Evolutionary conservation across 1,140 invertebrate species (phyloP).

Genomic region (Pachypeltis micranthus): DNA sequence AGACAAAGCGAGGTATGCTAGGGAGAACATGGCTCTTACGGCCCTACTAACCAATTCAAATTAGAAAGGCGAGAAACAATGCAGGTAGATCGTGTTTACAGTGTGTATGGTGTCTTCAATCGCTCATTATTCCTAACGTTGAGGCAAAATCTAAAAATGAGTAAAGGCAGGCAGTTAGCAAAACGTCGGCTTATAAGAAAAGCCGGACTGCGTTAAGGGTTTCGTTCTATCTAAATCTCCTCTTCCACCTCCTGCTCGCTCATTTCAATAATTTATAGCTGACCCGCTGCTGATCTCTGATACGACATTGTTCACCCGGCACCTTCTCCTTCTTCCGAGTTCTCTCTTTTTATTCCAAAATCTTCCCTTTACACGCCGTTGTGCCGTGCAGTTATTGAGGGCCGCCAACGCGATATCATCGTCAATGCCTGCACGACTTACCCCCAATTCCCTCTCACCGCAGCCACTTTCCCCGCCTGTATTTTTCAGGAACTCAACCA

Average conservation of each 20-base stretch:
- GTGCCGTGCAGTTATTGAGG: conserved; percentile 9
- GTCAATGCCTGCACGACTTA: conserved; percentile 4
- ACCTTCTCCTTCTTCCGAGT: neutral
- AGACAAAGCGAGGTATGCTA: too few relatives aligned
- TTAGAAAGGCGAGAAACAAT: too few relatives aligned
- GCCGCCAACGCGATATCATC: neutral
- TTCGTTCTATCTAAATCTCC: neutral
- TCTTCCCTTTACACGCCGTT: neutral
- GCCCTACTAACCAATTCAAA: too few relatives aligned
- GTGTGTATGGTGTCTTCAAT: too few relatives aligned
- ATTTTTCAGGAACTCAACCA: too few relatives aligned
- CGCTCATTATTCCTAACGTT: too few relatives aligned
- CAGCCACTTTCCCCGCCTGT: neutral
- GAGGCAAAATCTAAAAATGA: too few relatives aligned
- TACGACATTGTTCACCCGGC: conserved; percentile 9
- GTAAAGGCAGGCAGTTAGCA: too few relatives aligned
- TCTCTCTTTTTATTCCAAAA: conserved; percentile 8
- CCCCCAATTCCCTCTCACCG: neutral
- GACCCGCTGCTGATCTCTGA: conserved; percentile 5
- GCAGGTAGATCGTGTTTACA: too few relatives aligned
- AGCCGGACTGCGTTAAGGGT: neutral
- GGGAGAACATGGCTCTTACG: too few relatives aligned
- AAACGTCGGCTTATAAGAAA: too few relatives aligned
- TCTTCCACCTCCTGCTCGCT: too few relatives aligned
- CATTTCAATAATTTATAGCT: conserved; percentile 7